Base-by-base conservation (phyloP, 2,797 vertebrate genomes). In the Sebastes baramenuke region DNA sequence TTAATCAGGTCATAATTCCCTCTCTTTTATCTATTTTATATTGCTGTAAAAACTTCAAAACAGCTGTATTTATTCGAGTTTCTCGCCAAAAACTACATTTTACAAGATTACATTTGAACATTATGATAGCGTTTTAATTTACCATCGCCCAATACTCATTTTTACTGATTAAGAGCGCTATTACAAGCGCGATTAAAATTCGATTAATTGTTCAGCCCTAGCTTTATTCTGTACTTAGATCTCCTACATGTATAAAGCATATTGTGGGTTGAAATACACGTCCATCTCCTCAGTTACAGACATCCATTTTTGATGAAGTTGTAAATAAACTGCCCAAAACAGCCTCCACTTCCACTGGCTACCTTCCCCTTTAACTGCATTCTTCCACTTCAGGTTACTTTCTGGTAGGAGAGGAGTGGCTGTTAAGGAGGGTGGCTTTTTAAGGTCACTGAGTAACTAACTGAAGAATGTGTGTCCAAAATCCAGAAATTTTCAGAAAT, bases 231-330 rank as follows among this genome's bases (percentile, higher is more conserved):
- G 5, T 70, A 58, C 22, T 8, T 60, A 20, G 22, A 25, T 66
- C 25, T 42, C 18, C 25, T 46, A 27, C 32, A 25, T 18, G 22
- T 76, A 6, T 22, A 66, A 55, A 49, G 12, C 13, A 22, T 8
- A 36, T 27, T 14, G 59, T 34, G 34, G 11, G 3, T n/a, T 12
- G 16, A 24, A 64, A 29, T 34, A 55, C 36, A 27, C 22, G 6
- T 34, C 59, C 69, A 84, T 86, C 72, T 86, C 32, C 59, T 87
- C 54, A 56, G 71, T 52, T 27, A 36, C 60, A 82, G 30, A 25
- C 77, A 83, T 84, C 25, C 24, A 88, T 89, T 85, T 86, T 87
- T 81, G 13, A 85, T 81, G 72, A 73, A 42, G 72, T 64, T 52
- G 67, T 36, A 81, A 77, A 82, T 81, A 70, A 81, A 60, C 54